A percentile compares a stretch with the other conserved stretches of the same genome.
phyloP scores from a whole-genome alignment of 2,113 vertebrate genomes.

The Glaucidium brasilianum region DNA sequence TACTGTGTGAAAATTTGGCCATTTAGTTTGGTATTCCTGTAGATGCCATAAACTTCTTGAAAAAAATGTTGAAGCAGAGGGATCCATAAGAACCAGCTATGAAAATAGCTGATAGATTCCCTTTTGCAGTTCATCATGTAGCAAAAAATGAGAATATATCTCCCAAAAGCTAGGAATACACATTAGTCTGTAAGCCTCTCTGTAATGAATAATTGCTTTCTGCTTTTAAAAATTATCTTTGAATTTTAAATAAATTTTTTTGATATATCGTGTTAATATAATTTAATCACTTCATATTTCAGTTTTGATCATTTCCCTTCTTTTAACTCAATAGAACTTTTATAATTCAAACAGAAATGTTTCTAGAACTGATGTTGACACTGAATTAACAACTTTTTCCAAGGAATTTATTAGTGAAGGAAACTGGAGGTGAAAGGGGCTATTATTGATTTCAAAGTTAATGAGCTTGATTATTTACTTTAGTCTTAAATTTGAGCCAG shows the following conservation, averaged over 20 bases:
- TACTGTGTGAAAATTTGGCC: not conserved
- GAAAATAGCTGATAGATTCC: not conserved
- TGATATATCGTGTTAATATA: not conserved
- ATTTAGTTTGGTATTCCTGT: not conserved
- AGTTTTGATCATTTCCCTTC: not conserved
- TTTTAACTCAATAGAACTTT: not conserved
- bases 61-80: not conserved
- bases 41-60: not conserved
- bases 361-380: not conserved
- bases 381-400: not conserved
- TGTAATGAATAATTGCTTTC: not conserved
- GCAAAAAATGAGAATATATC: not conserved
- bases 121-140: not conserved
- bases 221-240: constrained; percentile 5
- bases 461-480: constrained; percentile 32
- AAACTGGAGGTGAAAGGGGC: not conserved
- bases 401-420: not conserved
- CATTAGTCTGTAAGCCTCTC: not conserved
- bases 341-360: not conserved
- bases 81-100: not conserved
- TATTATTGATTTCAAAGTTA: constrained; percentile 2
- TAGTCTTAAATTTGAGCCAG: not conserved
- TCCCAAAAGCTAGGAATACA: not conserved
- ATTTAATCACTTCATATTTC: not conserved
- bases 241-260: not conserved